phyloP scores from a whole-genome alignment of 2,888 invertebrate species.

The Parochlus steinenii region DNA sequence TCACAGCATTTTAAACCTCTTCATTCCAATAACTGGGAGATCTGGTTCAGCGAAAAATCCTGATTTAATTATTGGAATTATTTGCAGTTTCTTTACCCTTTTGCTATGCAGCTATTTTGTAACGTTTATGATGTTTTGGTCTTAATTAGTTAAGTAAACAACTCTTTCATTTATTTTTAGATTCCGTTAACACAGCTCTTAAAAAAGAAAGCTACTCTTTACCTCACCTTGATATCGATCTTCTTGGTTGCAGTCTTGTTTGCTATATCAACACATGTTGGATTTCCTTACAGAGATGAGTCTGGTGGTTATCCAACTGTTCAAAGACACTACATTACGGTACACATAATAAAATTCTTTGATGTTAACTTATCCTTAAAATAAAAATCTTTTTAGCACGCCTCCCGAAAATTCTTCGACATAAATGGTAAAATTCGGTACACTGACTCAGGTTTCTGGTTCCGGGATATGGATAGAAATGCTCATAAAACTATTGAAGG shows the following conservation, averaged over 20 bases:
- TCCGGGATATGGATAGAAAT: conserved; percentile 23
- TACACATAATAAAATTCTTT: too few relatives aligned
- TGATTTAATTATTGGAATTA: conserved; percentile 30
- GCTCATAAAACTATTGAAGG: conserved; percentile 22
- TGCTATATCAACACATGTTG: conserved; percentile 28
- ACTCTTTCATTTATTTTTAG: conserved; percentile 14
- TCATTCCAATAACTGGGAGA: conserved; percentile 31
- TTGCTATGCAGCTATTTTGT: conserved; percentile 27
- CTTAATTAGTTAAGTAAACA: conserved; percentile 9
- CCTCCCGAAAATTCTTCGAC: conserved; percentile 21
- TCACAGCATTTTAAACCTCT: conserved; percentile 21
- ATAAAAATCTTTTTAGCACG: conserved; percentile 17
- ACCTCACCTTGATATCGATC: conserved; percentile 19
- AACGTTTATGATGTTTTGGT: conserved; percentile 16
- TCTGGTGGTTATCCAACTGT: conserved; percentile 23
- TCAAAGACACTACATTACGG: conserved; percentile 34
- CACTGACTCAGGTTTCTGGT: conserved; percentile 23
- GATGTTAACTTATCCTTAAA: neutral
- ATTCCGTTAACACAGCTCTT: conserved; percentile 20
- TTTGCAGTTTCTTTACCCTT: conserved; percentile 26
- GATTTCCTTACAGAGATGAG: conserved; percentile 37
- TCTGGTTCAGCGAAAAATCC: conserved; percentile 31
- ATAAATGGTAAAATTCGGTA: conserved; percentile 20
- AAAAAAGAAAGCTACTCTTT: conserved; percentile 19
- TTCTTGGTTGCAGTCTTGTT: conserved; percentile 21